These are phyloP conservation scores for Bembecia ichneumoniformis DNA, from an alignment of 2,888 invertebrate genomes.

Conservation along the genomic window DNA sequence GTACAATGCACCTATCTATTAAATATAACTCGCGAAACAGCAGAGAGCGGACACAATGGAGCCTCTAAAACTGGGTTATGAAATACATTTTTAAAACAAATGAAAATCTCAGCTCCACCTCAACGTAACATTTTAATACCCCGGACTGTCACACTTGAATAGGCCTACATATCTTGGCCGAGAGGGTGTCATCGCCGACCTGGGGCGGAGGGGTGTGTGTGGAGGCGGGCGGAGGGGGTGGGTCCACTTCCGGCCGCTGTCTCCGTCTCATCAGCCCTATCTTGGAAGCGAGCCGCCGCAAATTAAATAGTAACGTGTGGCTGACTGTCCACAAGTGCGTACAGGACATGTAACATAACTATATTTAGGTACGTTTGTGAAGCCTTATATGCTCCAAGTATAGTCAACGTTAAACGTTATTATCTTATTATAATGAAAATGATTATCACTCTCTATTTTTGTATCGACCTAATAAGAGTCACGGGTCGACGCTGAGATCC, in stretches of 20 bases:
- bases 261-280: constrained; percentile 67
- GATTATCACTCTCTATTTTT: too few relatives aligned
- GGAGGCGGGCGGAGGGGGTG: constrained; percentile 11
- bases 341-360: not conserved
- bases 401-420: too few relatives aligned
- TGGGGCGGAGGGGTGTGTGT: not conserved
- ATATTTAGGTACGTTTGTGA: too few relatives aligned
- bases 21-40: too few relatives aligned
- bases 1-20: too few relatives aligned
- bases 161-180: constrained; percentile 43
- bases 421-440: too few relatives aligned
- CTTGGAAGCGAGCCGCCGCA: constrained; percentile 55
- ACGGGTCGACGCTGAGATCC: too few relatives aligned
- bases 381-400: too few relatives aligned
- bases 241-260: constrained; percentile 57
- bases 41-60: too few relatives aligned
- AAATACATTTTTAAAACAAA: constrained; percentile 3
- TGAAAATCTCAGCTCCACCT: constrained; percentile 10
- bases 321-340: not conserved
- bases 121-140: constrained; percentile 26
- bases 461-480: too few relatives aligned
- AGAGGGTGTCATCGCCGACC: constrained; percentile 14
- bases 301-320: constrained; percentile 46
- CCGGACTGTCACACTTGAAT: constrained; percentile 41
- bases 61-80: not conserved